Base-by-base conservation (phyloP, 2,113 vertebrate species). In the Alligator mississippiensis region DNA sequence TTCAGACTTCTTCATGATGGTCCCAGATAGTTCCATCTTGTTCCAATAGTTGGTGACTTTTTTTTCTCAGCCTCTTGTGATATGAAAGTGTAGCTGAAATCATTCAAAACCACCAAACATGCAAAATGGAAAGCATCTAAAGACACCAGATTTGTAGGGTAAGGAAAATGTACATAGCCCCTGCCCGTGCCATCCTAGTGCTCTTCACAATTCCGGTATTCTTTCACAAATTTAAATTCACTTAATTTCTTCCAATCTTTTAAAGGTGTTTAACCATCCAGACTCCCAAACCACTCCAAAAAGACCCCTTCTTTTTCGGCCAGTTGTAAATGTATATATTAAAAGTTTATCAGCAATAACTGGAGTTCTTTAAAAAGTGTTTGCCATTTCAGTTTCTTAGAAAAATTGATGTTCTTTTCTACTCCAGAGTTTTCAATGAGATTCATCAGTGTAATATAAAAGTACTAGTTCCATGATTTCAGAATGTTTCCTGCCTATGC, bases 391-490 rank as follows among this genome's bases (percentile, higher is more conserved):
- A 24, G 27, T 2, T 54, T 3, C 58, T n/a, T 80, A 18, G 17
- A 2, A 2, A 61, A 11, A n/a, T n/a, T 13, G 93, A 57, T 38
- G 3, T 63, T 55, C 34, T 27, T 6, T 3, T 5, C 30, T 82
- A 8, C 57, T 83, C 87, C 14, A 61, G 7, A n/a, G 0, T 58
- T 58, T 6, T 89, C 15, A 13, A 19, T 72, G 24, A 38, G 11
- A 47, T 74, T 10, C 21, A 74, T 14, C 70, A 47, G 0, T 27
- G 11, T 57, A 84, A 38, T 27, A 24, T 60, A 76, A 24, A 54
- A 25, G 24, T 59, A 7, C 57, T 54, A 4, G 47, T 85, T 75
- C 0, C 0, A 9, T n/a, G 2, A 8, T 82, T 75, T 61, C 60
- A 72, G 34, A 55, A 4, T 66, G 72, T 11, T 4, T 30, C 1